Percentiles rank a stretch among this genome's conserved stretches.
Evolutionary conservation across 2,113 vertebrate species (phyloP).

Genomic region (Salvelinus fontinalis): DNA sequence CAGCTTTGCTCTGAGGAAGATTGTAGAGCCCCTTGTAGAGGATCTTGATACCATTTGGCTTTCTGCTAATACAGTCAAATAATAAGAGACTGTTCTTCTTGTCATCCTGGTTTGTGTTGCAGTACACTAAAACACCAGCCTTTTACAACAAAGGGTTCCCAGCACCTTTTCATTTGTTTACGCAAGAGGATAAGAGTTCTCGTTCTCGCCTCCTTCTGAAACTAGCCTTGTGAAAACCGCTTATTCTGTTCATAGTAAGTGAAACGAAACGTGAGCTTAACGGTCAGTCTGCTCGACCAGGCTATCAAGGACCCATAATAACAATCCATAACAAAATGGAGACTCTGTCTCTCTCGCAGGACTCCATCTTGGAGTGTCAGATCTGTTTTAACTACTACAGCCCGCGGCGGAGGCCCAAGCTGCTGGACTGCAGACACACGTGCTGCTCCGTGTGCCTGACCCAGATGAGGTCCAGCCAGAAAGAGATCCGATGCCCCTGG

Average conservation of each 20-base stretch:
- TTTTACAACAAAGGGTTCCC: too few relatives aligned
- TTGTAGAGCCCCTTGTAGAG: not conserved
- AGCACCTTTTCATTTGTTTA: too few relatives aligned
- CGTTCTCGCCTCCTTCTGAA: not conserved
- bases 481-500: conserved; percentile 95
- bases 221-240: not conserved
- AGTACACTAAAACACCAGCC: too few relatives aligned
- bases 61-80: too few relatives aligned
- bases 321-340: conserved; percentile 74
- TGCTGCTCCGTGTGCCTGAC: conserved; percentile 94
- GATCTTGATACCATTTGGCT: not conserved
- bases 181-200: too few relatives aligned
- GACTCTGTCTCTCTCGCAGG: conserved; percentile 80
- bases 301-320: too few relatives aligned
- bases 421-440: conserved; percentile 92
- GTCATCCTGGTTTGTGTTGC: too few relatives aligned
- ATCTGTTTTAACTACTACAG: conserved; percentile 98
- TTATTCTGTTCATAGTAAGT: too few relatives aligned
- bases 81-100: not conserved
- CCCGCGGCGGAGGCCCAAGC: conserved; percentile 87
- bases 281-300: too few relatives aligned
- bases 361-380: conserved; percentile 92
- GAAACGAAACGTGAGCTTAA: too few relatives aligned
- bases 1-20: not conserved
- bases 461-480: conserved; percentile 94